phyloP scores from a whole-genome alignment of 2,797 vertebrate genomes.

The Diglossa cyanea region DNA sequence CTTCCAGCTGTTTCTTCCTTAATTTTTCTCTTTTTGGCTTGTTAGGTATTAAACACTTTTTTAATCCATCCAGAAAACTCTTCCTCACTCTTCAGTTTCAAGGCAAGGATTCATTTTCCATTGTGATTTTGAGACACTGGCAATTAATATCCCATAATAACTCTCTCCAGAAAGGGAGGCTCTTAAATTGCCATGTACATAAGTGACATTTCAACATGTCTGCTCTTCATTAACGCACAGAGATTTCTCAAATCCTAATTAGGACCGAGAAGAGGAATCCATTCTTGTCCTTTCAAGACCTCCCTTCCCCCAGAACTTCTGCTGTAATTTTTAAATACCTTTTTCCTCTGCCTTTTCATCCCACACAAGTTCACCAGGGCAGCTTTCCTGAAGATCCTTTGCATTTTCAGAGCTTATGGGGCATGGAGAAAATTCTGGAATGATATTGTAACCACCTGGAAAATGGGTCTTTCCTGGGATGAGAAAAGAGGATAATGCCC shows the following conservation, averaged over 20 bases:
- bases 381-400: not conserved
- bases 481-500: not conserved
- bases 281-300: not conserved
- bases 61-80: not conserved
- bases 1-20: not conserved
- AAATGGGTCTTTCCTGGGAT: not conserved
- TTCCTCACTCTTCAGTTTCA: not conserved
- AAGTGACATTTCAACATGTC: not conserved
- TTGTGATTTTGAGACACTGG: not conserved
- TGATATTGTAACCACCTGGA: not conserved
- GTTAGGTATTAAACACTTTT: not conserved
- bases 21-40: not conserved
- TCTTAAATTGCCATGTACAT: not conserved
- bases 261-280: not conserved
- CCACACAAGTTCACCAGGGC: not conserved
- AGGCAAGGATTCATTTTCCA: not conserved
- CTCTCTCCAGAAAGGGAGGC: not conserved
- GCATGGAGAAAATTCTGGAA: not conserved
- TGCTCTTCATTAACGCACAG: conserved; percentile 16
- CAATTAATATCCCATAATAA: not conserved
- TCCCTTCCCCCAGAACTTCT: conserved; percentile 2
- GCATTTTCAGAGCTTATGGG: not conserved
- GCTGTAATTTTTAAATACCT: not conserved
- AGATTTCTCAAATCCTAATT: conserved; percentile 30
- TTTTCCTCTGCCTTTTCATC: not conserved